Base-by-base conservation (phyloP, 1,140 invertebrate species). In the Pomacea maculata region DNA sequence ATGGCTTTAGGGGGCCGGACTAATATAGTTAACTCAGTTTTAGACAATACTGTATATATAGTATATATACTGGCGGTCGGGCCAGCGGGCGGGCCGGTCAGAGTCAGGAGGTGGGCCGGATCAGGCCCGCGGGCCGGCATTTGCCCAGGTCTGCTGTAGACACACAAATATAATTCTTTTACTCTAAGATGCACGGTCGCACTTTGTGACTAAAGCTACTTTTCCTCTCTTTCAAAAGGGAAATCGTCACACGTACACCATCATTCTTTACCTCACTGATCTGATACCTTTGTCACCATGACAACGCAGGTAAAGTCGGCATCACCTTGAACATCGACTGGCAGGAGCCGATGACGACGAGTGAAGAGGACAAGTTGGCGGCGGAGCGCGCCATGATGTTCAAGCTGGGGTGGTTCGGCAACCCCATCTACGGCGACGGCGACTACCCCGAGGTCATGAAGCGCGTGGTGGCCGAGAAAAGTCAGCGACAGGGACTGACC, bases 391-490 rank as follows among this genome's bases (percentile, higher is more conserved):
- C 85, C 34, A 82, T 88, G 57, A 79, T 88, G 74, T 87, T 89
- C 77, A 84, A 85, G 61, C 82, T 89, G 25, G 88, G 88, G 55
- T 87, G 84, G 85, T 83, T 82, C 75, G 81, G 75, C 14, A 83
- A 88, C 77, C 86, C 90, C 54, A 87, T 90, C 25, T 88, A 80
- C 75, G 83, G 80, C 17, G 83, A 82, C 65, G 88, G 88, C 15
- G 88, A 88, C 79, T 89, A 89, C 76, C 87, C 88, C 11, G 72
- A 84, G 55, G 82, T 88, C 0, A 88, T 89, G 87, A 88, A 84
- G 80, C 75, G 85, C 17, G 65, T 75, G 68, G 86, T 89, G 15
- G 83, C 72, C 15, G 73, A 75, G 54, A 84, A 87, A 70, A 88
- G 84, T 64, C 55, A 45, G 9, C 55, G 76, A 17, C 80, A 90